Evolutionary conservation across 2,113 vertebrate genomes (phyloP).

Genomic region (Aplodontia rufa): DNA sequence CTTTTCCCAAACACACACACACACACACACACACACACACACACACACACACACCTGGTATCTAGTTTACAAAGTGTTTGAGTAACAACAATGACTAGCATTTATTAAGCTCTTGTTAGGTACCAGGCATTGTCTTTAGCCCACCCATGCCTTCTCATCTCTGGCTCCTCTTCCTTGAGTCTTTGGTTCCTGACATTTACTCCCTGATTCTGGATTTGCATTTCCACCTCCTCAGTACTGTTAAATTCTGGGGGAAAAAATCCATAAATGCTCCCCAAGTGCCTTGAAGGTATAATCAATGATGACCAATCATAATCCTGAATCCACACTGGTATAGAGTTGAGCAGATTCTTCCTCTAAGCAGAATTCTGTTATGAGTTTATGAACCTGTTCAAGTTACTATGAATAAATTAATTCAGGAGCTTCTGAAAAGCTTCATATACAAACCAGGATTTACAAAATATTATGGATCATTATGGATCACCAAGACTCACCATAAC

Average conservation of each 20-base stretch:
- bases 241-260: not conserved
- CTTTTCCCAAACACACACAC: no score
- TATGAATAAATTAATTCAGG: slow-evolving; percentile 31
- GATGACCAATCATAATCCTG: not conserved
- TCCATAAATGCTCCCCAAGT: not conserved
- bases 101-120: not conserved
- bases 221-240: not conserved
- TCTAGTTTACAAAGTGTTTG: not conserved
- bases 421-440: not conserved
- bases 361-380: slow-evolving; percentile 26
- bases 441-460: slow-evolving; percentile 5
- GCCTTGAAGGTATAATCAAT: not conserved
- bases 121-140: fast-evolving
- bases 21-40: not conserved
- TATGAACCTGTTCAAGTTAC: not conserved
- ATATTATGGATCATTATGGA: not conserved
- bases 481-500: slow-evolving; percentile 14
- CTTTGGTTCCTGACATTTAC: not conserved
- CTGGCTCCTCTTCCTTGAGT: not conserved
- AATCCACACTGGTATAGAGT: not conserved
- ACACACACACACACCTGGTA: not conserved
- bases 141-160: not conserved
- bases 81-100: not conserved
- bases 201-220: not conserved
- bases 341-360: not conserved